Percentiles rank a stretch among this genome's conserved stretches.
These are phyloP conservation scores for Synchiropus splendidus DNA, from an alignment of 2,113 vertebrate species.

Conservation along the genomic window DNA sequence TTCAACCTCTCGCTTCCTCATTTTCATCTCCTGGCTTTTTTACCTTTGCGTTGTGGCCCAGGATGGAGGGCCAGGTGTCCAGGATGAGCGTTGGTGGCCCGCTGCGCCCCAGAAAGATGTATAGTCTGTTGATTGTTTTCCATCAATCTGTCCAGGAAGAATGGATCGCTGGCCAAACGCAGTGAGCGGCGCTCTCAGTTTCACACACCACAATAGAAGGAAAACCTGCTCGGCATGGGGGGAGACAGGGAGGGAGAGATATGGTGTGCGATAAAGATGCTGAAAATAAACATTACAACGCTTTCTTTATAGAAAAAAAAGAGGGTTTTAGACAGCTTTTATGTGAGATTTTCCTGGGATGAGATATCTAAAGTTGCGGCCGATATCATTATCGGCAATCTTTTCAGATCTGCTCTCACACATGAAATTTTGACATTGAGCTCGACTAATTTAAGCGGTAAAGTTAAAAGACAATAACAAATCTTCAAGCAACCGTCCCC, in stretches of 20 bases:
- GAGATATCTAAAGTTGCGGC: neutral
- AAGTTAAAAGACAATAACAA: constrained; percentile 46
- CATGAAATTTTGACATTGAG: constrained; percentile 44
- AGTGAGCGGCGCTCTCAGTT: constrained; percentile 88
- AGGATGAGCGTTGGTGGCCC: constrained; percentile 56
- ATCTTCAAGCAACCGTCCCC: constrained; percentile 39
- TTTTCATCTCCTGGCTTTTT: neutral
- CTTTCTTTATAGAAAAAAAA: too few relatives aligned
- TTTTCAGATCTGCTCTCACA: constrained; percentile 17
- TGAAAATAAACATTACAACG: too few relatives aligned
- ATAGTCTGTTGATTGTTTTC: constrained; percentile 84
- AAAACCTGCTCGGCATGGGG: constrained; percentile 81
- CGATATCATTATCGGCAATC: constrained; percentile 18
- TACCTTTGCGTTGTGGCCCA: constrained; percentile 40
- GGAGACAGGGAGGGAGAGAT: constrained; percentile 68
- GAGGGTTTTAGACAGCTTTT: too few relatives aligned
- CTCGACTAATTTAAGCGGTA: constrained; percentile 43
- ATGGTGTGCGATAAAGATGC: constrained; percentile 14
- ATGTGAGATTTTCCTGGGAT: constrained; percentile 1
- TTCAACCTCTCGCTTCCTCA: too few relatives aligned
- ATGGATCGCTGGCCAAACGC: constrained; percentile 84
- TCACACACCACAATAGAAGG: constrained; percentile 88
- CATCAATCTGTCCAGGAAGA: constrained; percentile 96
- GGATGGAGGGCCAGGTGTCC: constrained; percentile 61
- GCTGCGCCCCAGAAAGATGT: constrained; percentile 36